A percentile compares a stretch with the other conserved stretches of the same genome.
These are phyloP conservation scores for Lymantria monacha DNA, from an alignment of 2,888 invertebrate species.

Conservation along the genomic window DNA sequence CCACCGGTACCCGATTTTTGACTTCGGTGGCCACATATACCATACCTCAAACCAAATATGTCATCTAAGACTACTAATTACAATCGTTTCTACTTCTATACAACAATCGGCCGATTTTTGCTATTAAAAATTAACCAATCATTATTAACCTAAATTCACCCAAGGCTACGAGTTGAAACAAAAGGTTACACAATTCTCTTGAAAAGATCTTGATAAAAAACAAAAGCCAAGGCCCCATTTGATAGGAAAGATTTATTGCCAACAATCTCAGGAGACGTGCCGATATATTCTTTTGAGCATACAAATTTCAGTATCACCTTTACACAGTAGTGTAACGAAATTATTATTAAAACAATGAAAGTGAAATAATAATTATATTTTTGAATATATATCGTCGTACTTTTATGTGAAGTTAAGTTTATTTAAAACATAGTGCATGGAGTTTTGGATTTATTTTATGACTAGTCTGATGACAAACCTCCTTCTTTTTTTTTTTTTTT, in stretches of 20 bases:
- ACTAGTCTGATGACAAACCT: no score
- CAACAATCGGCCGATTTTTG: no score
- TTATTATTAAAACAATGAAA: background rate
- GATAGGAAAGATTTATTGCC: slow-evolving; percentile 69
- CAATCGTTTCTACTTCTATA: no score
- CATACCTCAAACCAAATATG: no score
- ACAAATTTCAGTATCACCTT: slow-evolving; percentile 39
- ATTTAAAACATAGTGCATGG: no score
- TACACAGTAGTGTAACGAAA: slow-evolving; percentile 24
- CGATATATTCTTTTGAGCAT: slow-evolving; percentile 62
- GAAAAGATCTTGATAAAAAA: slow-evolving; percentile 63
- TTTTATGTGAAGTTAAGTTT: no score
- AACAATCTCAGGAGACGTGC: slow-evolving; percentile 54
- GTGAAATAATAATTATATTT: background rate
- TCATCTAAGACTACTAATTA: no score
- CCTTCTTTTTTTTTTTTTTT: no score
- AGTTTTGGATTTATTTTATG: no score
- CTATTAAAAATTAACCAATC: slow-evolving; percentile 19
- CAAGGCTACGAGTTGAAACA: slow-evolving; percentile 37
- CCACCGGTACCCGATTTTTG: no score
- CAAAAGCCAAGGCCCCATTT: slow-evolving; percentile 50
- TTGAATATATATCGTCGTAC: background rate
- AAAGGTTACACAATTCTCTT: slow-evolving; percentile 23
- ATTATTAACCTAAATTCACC: slow-evolving; percentile 43
- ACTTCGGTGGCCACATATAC: no score